These are phyloP conservation scores for Todiramphus chloris DNA, from an alignment of 2,113 vertebrate genomes.

Conservation along the genomic window DNA sequence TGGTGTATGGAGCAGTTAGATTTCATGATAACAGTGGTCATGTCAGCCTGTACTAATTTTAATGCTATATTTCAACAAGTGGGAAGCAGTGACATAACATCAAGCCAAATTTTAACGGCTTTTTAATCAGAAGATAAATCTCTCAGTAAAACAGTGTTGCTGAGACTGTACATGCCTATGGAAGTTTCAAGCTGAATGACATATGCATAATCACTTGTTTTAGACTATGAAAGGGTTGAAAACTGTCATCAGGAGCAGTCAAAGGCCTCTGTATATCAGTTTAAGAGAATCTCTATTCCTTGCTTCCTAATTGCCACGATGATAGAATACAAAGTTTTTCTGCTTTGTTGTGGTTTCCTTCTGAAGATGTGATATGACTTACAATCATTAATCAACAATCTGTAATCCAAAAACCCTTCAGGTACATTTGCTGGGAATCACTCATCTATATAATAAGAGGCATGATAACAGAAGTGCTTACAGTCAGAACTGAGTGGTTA, in stretches of 20 bases:
- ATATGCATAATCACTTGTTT: not conserved
- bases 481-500: not conserved
- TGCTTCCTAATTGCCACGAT: not conserved
- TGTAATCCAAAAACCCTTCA: conserved; percentile 36
- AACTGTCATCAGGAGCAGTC: conserved; percentile 3
- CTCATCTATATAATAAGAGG: not conserved
- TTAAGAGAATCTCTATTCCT: not conserved
- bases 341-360: conserved; percentile 59
- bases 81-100: conserved; percentile 26
- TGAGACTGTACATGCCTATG: not conserved
- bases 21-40: not conserved
- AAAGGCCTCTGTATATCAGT: not conserved
- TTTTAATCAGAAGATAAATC: conserved; percentile 33
- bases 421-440: conserved; percentile 6
- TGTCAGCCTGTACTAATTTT: conserved; percentile 1
- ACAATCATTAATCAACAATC: conserved; percentile 2
- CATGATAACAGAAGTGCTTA: not conserved
- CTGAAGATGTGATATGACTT: not conserved
- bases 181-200: not conserved
- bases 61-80: conserved; percentile 32
- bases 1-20: conserved; percentile 11
- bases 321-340: not conserved
- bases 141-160: not conserved
- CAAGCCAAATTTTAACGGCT: conserved; percentile 23
- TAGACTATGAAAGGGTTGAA: not conserved